Evolutionary conservation across 2,888 invertebrate genomes (phyloP), one percentile per base, ranked within the genome.

Genomic region (Galerucella nymphaeae): DNA sequence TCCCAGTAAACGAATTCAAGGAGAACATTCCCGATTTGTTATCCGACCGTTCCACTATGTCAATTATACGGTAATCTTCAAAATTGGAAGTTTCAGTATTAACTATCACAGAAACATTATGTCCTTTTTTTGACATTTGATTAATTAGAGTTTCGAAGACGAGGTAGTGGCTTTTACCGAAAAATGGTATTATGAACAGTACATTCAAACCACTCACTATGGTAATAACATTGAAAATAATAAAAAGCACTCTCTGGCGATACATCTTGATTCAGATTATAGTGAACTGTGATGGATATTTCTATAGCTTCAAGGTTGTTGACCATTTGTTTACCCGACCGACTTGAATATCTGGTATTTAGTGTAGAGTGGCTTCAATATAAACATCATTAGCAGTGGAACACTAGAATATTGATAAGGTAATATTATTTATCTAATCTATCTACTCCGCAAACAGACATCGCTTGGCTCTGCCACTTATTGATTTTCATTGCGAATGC

Each of bases 151-250:
- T 89, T 79, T 88, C 88, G 80, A 91, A 92, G 41, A 91, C 90
- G 30, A 90, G 87, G 79, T 92, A 93, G 83, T 94, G 94, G 73
- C 94, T 94, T 80, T 90, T 91, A 2, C 93, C 93, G 13, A 89
- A 87, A 80, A 92, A 92, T 0, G 91, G 90, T 81, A 93, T 92
- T 75, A 93, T 84, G 16, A 89, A 92, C 41, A 93, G 85, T 75
- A 93, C 90, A 73, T 88, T 89, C 66, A 87, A 89, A 61, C 87
- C 14, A 38, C 13, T 11, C 4, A 45, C 9, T n/a, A 30, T 63
- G 18, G 18, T 6, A 9, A 38, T 38, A 38, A 38, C 16, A 53
- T 3, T 45, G 11, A 45, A 10, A 53, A 53, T 53, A 18, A 18
- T 8, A 53, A 53, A 5, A 3, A 48, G 14, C 53, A 53, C 53